phyloP scores from a whole-genome alignment of 2,113 vertebrate genomes.

The Athene noctua region DNA sequence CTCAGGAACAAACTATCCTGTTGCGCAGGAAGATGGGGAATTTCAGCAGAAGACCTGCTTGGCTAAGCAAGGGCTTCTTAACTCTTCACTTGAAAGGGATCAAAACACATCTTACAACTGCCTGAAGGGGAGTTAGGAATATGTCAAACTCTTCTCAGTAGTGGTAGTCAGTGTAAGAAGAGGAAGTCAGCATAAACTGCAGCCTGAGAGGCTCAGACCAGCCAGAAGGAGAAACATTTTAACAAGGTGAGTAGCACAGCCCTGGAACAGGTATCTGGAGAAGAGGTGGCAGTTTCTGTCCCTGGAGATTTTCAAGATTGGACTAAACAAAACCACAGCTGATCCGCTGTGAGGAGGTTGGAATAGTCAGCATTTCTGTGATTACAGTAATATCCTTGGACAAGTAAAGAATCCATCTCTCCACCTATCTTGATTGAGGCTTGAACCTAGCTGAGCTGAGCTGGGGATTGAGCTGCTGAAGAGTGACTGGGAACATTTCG shows the following conservation, averaged over 20 bases:
- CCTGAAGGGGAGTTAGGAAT: neutral
- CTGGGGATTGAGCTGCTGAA: neutral
- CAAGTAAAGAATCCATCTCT: neutral
- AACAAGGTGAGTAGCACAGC: neutral
- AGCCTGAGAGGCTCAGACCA: neutral
- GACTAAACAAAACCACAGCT: neutral
- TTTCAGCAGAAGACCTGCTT: neutral
- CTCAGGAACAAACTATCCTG: neutral
- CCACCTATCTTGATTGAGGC: neutral
- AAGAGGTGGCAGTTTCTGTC: neutral
- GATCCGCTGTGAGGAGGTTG: neutral
- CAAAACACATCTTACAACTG: neutral
- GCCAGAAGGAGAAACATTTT: neutral
- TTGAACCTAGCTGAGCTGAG: neutral
- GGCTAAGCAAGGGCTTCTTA: neutral
- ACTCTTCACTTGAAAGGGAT: neutral
- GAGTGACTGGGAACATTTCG: neutral
- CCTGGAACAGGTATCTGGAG: neutral
- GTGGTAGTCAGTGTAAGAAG: rapidly evolving
- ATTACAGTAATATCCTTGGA: neutral
- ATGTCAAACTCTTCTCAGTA: neutral
- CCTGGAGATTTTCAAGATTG: neutral
- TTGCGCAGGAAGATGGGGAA: neutral
- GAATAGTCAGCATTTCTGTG: neutral
- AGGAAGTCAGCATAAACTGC: neutral